Evolutionary conservation across 2,113 vertebrate species (phyloP).

Genomic region (Abramis brama): DNA sequence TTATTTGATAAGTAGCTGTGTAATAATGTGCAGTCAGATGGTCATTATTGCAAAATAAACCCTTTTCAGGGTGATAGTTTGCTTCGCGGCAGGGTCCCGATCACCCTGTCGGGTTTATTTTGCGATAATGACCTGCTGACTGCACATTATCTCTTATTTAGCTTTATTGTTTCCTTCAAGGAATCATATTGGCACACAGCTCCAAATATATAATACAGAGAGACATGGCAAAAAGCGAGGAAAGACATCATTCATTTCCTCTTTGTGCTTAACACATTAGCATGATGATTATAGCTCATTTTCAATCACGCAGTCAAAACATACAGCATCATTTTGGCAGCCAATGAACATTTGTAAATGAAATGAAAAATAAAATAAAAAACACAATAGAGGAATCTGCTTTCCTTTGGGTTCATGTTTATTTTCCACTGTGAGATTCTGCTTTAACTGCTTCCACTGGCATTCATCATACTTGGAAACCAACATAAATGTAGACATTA

Average conservation of each 20-base stretch:
- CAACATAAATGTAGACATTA: constrained; percentile 17
- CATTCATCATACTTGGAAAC: not conserved
- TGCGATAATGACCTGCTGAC: not conserved
- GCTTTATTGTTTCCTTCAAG: not conserved
- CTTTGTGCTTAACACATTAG: constrained; percentile 24
- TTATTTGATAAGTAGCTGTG: constrained; percentile 4
- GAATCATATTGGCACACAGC: not conserved
- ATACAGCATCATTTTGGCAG: not conserved
- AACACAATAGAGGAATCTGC: not conserved
- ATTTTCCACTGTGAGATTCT: not conserved
- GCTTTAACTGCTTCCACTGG: not conserved
- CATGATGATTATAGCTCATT: constrained; percentile 20
- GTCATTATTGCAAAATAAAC: not conserved
- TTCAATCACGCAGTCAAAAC: not conserved
- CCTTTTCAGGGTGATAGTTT: constrained; percentile 1
- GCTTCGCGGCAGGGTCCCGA: not conserved
- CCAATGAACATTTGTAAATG: not conserved
- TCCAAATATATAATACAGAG: not conserved
- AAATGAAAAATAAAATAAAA: not conserved
- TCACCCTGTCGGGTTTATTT: constrained; percentile 4
- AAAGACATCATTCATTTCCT: constrained; percentile 33
- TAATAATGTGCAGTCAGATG: not conserved
- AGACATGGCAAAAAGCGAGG: not conserved
- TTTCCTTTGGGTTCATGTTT: constrained; percentile 6
- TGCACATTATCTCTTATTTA: constrained; percentile 1